A percentile compares a stretch with the other conserved stretches of the same genome.
Evolutionary conservation across 2,797 vertebrate genomes (phyloP).

Genomic region (Tachyglossus aculeatus): DNA sequence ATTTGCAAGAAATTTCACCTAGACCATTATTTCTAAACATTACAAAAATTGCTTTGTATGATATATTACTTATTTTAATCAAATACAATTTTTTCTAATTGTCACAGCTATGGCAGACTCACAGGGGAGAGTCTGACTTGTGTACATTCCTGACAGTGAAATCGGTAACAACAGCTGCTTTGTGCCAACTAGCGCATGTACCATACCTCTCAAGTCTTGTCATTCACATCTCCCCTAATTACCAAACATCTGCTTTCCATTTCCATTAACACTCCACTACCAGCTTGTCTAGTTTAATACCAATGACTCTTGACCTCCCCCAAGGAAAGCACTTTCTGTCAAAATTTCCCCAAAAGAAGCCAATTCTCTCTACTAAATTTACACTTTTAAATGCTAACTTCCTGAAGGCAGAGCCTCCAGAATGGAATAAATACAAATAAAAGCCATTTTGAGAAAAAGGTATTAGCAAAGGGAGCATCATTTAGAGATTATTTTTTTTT

Average conservation of each 20-base stretch:
- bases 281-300: constrained; percentile 96
- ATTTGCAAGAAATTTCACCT: constrained; percentile 26
- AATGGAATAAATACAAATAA: constrained; percentile 52
- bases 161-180: constrained; percentile 92
- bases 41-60: constrained; percentile 51
- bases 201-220: constrained; percentile 93
- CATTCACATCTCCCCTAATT: constrained; percentile 99
- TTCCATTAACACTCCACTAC: constrained; percentile 93
- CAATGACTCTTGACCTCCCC: constrained; percentile 94
- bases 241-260: constrained; percentile 99
- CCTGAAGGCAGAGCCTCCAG: constrained; percentile 50
- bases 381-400: constrained; percentile 45
- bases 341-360: constrained; percentile 78
- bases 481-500: constrained; percentile 6
- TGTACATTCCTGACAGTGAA: constrained; percentile 93
- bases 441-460: constrained; percentile 17
- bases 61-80: constrained; percentile 83
- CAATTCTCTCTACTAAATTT: constrained; percentile 62
- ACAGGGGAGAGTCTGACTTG: constrained; percentile 90
- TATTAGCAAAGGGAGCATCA: not conserved
- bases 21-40: constrained; percentile 25
- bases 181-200: constrained; percentile 89
- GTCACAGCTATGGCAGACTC: constrained; percentile 82
- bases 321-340: constrained; percentile 86
- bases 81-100: constrained; percentile 88